Conservation (phyloP, 2,797 vertebrate genomes). For the Limosa lapponica region DNA sequence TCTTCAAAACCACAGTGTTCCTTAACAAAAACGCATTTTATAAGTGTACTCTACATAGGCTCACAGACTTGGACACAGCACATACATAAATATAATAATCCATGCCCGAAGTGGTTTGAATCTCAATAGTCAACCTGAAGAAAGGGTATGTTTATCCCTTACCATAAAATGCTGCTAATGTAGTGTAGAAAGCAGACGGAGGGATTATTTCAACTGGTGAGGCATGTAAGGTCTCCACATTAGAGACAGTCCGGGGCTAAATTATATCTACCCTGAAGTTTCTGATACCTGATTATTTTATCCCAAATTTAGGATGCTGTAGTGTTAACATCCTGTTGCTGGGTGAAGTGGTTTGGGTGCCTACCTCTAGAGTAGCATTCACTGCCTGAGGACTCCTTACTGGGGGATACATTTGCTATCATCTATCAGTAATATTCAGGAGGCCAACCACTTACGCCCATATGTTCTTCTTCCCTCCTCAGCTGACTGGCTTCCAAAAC, state of each 20-base stretch:
- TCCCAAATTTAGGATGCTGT: neutral
- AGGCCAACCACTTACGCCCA: neutral
- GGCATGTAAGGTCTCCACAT: rapidly evolving
- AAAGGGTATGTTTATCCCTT: neutral
- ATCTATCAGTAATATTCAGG: neutral
- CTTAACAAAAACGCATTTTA: neutral
- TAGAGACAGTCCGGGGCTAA: neutral
- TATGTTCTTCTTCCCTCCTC: neutral
- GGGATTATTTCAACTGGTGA: neutral
- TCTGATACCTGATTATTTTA: neutral
- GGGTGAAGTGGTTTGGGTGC: neutral
- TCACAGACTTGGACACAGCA: neutral
- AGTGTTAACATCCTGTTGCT: neutral
- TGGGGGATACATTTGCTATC: neutral
- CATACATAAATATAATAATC: neutral
- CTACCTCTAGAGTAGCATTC: neutral
- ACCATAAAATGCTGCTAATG: neutral
- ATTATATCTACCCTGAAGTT: neutral
- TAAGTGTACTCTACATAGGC: too few relatives aligned
- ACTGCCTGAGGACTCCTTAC: rapidly evolving
- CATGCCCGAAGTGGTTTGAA: neutral
- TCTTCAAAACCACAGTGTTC: neutral
- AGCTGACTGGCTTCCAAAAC: neutral
- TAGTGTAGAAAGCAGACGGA: neutral
- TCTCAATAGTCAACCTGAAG: rapidly evolving